Percentiles rank a stretch among this genome's conserved stretches.
Conservation (phyloP, 2,888 invertebrate species). For the Uropetala carovei region DNA sequence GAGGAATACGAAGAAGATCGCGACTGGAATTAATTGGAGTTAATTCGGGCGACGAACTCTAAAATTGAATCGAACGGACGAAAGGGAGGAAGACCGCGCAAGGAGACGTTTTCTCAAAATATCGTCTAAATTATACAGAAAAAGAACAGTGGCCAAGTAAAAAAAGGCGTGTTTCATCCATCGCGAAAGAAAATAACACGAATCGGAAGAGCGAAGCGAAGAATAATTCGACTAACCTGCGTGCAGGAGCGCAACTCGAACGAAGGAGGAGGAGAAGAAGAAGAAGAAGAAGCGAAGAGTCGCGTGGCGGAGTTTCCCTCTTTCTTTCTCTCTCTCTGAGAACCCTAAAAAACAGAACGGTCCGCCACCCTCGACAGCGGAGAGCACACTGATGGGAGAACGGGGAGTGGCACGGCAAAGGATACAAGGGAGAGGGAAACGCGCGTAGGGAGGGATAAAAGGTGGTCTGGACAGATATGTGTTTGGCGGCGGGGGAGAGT, state of each 20-base stretch:
- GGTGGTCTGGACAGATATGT: no score
- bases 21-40: no score
- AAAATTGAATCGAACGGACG: no score
- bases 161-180: not conserved
- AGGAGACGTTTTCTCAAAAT: not conserved
- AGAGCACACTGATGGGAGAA: not conserved
- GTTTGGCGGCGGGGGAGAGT: no score
- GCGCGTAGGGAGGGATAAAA: no score
- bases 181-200: not conserved
- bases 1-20: no score
- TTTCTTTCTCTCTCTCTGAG: no score
- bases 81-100: not conserved
- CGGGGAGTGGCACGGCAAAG: constrained; percentile 7
- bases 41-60: no score
- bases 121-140: not conserved
- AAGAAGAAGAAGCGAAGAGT: not conserved
- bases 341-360: not conserved
- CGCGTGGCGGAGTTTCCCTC: not conserved
- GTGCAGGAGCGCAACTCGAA: no score
- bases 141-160: no score
- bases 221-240: no score
- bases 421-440: not conserved
- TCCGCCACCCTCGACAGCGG: not conserved
- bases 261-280: not conserved
- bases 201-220: no score